Evolutionary conservation across 2,888 invertebrate genomes (phyloP).

Genomic region (Eilema sororculum): DNA sequence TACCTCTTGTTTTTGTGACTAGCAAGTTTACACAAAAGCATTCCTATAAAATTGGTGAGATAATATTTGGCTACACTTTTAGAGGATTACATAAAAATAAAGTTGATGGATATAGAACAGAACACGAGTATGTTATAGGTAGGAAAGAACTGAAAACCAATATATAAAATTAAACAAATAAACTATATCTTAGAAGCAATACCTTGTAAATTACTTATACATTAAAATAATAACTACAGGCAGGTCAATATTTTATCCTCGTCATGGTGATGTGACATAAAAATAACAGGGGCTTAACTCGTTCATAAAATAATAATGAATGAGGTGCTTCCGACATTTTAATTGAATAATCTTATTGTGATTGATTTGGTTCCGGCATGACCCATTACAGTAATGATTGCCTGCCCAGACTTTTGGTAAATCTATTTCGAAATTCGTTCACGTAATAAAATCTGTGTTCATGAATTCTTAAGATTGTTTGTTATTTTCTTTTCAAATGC

Average conservation of each 20-base stretch:
- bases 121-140: neutral
- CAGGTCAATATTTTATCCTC: constrained; percentile 29
- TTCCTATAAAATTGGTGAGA: neutral
- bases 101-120: neutral
- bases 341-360: constrained; percentile 38
- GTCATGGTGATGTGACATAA: constrained; percentile 39
- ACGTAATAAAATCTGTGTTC: constrained; percentile 6
- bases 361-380: constrained; percentile 27
- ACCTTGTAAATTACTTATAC: neutral
- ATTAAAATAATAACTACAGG: constrained; percentile 9
- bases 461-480: neutral
- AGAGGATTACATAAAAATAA: neutral
- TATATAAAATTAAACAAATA: too few relatives aligned
- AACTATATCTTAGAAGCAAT: neutral
- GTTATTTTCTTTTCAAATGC: neutral
- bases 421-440: neutral
- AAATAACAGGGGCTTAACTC: constrained; percentile 32
- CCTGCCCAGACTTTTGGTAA: constrained; percentile 11
- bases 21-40: neutral
- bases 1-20: constrained; percentile 4
- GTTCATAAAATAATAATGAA: constrained; percentile 37
- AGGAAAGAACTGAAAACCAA: too few relatives aligned
- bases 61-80: neutral
- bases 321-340: constrained; percentile 33
- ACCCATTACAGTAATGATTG: constrained; percentile 19